Conservation (phyloP, 2,113 vertebrate species). For the Etia nguti region DNA sequence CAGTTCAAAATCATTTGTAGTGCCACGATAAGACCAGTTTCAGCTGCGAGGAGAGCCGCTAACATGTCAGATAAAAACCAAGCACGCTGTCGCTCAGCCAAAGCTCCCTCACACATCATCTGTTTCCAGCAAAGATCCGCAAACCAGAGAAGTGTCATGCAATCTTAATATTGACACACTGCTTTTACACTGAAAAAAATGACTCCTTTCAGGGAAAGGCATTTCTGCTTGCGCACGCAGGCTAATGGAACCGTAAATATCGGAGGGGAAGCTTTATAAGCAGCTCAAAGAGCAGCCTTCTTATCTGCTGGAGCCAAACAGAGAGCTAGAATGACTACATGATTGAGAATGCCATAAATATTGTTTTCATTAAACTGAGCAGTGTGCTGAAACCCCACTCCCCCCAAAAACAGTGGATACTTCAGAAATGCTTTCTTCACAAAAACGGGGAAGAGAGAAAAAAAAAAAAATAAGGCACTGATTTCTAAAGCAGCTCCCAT, state of each 20-base stretch:
- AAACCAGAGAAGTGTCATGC: neutral
- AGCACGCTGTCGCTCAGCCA: neutral
- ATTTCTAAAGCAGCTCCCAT: neutral
- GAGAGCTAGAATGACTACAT: neutral
- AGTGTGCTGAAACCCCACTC: neutral
- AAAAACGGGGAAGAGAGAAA: neutral
- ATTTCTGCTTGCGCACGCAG: neutral
- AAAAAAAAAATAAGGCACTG: neutral
- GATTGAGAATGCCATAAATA: neutral
- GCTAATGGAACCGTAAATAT: constrained; percentile 29
- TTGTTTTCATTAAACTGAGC: constrained; percentile 13
- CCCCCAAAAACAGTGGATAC: neutral
- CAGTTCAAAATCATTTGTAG: neutral
- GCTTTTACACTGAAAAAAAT: neutral
- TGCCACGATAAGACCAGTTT: neutral
- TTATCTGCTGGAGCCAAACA: constrained; percentile 19
- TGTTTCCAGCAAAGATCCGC: neutral
- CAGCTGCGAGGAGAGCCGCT: neutral
- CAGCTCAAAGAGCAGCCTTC: neutral
- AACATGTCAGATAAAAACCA: constrained; percentile 1
- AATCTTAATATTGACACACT: neutral
- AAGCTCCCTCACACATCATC: neutral
- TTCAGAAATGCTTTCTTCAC: neutral
- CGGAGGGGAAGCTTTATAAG: constrained; percentile 5
- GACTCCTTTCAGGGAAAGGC: constrained; percentile 1